phyloP scores from a whole-genome alignment of 2,888 invertebrate genomes.

The Leptinotarsa rubiginosa region DNA sequence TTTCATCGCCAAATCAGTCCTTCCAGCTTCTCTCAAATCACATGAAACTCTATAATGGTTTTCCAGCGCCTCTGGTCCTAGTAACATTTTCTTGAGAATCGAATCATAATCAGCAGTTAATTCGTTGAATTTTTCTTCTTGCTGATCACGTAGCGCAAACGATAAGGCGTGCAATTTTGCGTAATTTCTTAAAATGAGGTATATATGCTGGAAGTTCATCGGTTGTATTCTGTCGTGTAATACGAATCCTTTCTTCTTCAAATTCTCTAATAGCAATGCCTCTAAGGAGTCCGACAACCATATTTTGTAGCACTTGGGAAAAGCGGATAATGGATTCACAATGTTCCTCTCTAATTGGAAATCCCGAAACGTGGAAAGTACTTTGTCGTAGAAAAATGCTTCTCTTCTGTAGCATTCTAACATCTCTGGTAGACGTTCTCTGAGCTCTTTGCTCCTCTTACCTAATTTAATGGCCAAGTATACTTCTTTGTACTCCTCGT shows the following conservation, averaged over 20 bases:
- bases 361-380: constrained; percentile 34
- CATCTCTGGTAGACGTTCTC: neutral
- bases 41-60: neutral
- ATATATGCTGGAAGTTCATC: constrained; percentile 37
- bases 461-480: constrained; percentile 40
- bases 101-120: neutral
- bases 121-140: constrained; percentile 26
- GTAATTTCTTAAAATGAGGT: constrained; percentile 32
- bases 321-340: constrained; percentile 15
- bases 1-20: neutral
- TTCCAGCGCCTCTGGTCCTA: neutral
- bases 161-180: constrained; percentile 45
- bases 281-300: constrained; percentile 26
- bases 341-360: constrained; percentile 33
- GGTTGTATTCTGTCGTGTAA: constrained; percentile 31
- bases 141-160: constrained; percentile 37
- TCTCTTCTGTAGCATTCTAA: constrained; percentile 33
- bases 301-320: constrained; percentile 37
- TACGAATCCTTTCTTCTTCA: constrained; percentile 35
- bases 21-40: neutral
- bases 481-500: constrained; percentile 17
- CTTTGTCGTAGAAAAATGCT: constrained; percentile 32
- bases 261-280: constrained; percentile 34
- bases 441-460: constrained; percentile 22
- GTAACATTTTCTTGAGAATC: neutral